These are phyloP conservation scores for Grapholita molesta DNA, from an alignment of 1,140 invertebrate genomes.

Conservation along the genomic window DNA sequence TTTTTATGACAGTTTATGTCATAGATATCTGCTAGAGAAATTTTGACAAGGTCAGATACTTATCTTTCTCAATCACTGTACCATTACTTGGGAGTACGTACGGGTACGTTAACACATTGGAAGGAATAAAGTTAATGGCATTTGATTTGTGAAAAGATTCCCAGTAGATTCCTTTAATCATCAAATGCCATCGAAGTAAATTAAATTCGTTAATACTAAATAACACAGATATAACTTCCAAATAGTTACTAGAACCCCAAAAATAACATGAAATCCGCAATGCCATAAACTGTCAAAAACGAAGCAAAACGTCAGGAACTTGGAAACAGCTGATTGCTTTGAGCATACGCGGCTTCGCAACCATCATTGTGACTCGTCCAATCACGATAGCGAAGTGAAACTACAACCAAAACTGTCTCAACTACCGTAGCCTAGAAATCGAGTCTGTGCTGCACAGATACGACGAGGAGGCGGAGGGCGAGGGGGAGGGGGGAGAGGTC, in stretches of 20 bases:
- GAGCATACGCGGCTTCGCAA: constrained; percentile 6
- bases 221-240: no score
- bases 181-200: no score
- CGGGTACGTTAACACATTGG: no score
- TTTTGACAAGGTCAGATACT: no score
- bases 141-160: no score
- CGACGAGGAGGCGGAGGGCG: constrained; percentile 54
- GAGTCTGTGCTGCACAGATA: constrained; percentile 67
- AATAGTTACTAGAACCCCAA: no score
- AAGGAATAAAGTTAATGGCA: no score
- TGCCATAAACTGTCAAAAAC: neutral
- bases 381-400: constrained; percentile 21
- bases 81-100: no score
- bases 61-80: no score
- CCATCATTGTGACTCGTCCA: constrained; percentile 11
- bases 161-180: no score
- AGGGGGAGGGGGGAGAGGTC: constrained; percentile 33
- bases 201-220: no score
- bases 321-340: neutral
- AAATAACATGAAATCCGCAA: neutral
- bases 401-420: constrained; percentile 30
- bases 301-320: neutral
- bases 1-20: neutral
- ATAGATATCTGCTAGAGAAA: neutral
- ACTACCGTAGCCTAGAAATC: constrained; percentile 58